Conservation (phyloP, 1,140 invertebrate species). For the Aphidius ervi region DNA sequence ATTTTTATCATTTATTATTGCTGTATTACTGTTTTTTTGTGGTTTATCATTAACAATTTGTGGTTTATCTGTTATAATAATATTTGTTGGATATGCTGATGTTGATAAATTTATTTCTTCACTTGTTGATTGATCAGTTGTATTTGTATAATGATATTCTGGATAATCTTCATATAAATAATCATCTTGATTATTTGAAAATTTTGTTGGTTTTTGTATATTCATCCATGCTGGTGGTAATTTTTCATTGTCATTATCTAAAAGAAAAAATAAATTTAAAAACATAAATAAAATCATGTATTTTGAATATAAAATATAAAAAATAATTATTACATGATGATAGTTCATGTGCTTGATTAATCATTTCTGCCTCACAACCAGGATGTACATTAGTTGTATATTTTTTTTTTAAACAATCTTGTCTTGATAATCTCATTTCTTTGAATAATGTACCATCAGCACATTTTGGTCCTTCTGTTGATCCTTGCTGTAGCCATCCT, state of each 20-base stretch:
- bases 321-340: slow-evolving; percentile 21
- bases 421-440: slow-evolving; percentile 64
- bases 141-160: slow-evolving; percentile 64
- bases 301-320: background rate
- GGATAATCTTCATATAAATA: slow-evolving; percentile 75
- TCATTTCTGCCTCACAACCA: slow-evolving; percentile 62
- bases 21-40: background rate
- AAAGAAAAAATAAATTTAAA: slow-evolving; percentile 10
- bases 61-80: no score
- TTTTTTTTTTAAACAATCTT: slow-evolving; percentile 60
- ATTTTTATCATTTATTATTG: slow-evolving; percentile 24
- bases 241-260: slow-evolving; percentile 30
- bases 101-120: background rate
- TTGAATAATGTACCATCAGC: slow-evolving; percentile 69
- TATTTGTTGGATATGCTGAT: background rate
- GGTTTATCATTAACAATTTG: no score
- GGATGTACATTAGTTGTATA: slow-evolving; percentile 57
- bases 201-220: slow-evolving; percentile 41
- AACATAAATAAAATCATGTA: background rate
- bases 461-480: slow-evolving; percentile 68
- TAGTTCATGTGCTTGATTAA: slow-evolving; percentile 48
- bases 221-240: slow-evolving; percentile 33
- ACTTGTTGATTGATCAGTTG: slow-evolving; percentile 28
- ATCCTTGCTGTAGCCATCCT: slow-evolving; percentile 72
- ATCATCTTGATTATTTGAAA: slow-evolving; percentile 70